Evolutionary conservation across 2,113 vertebrate species (phyloP), one percentile per base, ranked within the genome.

Genomic region (Tenrec ecaudatus): DNA sequence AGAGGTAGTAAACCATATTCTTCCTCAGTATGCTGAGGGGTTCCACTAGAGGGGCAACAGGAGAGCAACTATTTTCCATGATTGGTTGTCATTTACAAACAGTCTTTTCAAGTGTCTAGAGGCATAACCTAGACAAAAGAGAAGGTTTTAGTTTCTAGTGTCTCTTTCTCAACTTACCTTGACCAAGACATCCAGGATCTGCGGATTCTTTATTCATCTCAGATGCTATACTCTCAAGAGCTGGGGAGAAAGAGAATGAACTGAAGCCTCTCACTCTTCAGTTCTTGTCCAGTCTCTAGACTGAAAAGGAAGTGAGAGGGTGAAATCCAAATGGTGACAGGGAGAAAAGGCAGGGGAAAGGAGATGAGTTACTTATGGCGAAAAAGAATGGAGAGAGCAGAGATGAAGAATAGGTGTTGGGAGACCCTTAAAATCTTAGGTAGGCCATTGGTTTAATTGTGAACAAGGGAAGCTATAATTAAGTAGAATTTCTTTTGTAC

Each of bases 341-440:
- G 73, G n/a, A 68, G 69, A 85, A 91, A 38, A 88, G 29, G 64
- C 47, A 85, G 81, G 82, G 62, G 58, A 84, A 81, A 71, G 43
- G 33, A 43, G 33, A 53, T 53, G 53, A 60, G 43, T 31, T 53
- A 73, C 25, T 80, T 76, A 58, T 69, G 22, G 69, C 66, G 83
- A 40, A 82, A 68, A 91, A 53, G n/a, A 81, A 6, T 80, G 27
- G 17, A 75, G 71, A 60, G 33, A 89, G 29, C 77, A 33, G 17
- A 92, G n/a, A 17, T 60, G n/a, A 60, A n/a, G 33, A 79, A 33
- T 62, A 84, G 58, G 60, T 86, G 25, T 91, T 6, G 1, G 27
- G 23, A 83, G 81, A 88, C 10, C 4, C 22, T 82, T 79, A 40
- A 22, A 38, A 33, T 73, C 79, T 84, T 89, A n/a, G 58, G 83